Evolutionary conservation across 1,140 invertebrate genomes (phyloP).

Genomic region (Zelostemma sp.): DNA sequence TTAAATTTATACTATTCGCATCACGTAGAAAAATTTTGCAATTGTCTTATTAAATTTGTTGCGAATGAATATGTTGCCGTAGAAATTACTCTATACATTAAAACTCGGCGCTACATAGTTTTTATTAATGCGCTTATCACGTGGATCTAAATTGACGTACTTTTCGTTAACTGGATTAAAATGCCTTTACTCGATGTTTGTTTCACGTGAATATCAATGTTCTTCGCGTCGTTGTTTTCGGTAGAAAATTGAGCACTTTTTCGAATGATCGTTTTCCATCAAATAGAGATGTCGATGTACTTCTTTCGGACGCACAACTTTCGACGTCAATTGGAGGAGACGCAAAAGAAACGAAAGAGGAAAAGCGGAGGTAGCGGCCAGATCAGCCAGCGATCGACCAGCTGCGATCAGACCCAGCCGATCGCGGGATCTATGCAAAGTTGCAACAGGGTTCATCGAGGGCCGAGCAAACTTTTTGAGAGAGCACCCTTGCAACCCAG

Average conservation of each 20-base stretch:
- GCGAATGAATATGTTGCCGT: not conserved
- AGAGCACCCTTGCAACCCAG: constrained; percentile 84
- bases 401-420: constrained; percentile 67
- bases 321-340: constrained; percentile 82
- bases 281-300: constrained; percentile 88
- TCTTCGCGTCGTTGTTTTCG: not conserved
- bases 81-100: too few species aligned
- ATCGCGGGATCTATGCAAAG: constrained; percentile 67
- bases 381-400: constrained; percentile 59
- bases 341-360: constrained; percentile 73
- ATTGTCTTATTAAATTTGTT: not conserved
- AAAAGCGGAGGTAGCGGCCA: constrained; percentile 64
- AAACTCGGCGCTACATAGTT: too few species aligned
- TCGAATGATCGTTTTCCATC: constrained; percentile 24
- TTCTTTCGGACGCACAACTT: constrained; percentile 94
- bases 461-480: constrained; percentile 85
- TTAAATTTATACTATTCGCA: not conserved
- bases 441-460: constrained; percentile 60
- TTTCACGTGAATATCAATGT: too few species aligned
- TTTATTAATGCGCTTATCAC: not conserved
- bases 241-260: constrained; percentile 3
- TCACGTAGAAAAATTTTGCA: not conserved
- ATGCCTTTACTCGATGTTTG: too few species aligned
- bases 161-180: not conserved
- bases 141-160: not conserved